Evolutionary conservation across 2,113 vertebrate species (phyloP).

Genomic region (Pyrgilauda ruficollis): DNA sequence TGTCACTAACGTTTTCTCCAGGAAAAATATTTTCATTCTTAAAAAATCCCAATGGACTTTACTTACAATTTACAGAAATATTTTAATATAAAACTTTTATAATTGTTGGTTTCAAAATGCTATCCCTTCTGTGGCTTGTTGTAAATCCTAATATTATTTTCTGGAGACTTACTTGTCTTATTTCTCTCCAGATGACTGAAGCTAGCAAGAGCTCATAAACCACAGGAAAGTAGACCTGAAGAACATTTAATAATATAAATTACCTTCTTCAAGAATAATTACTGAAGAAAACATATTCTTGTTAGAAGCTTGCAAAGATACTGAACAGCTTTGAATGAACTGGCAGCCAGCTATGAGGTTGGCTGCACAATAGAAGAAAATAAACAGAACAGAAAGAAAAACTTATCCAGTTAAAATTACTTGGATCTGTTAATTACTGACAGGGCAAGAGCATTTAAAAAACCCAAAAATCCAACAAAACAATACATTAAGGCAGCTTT

Average conservation of each 20-base stretch:
- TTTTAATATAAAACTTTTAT: neutral
- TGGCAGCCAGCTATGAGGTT: neutral
- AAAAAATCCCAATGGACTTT: neutral
- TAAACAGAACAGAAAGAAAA: neutral
- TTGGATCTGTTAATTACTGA: neutral
- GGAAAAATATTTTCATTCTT: neutral
- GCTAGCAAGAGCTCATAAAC: neutral
- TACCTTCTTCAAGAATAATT: neutral
- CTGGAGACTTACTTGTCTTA: neutral
- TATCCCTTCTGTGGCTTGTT: neutral
- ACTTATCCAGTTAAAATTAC: neutral
- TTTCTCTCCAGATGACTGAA: neutral
- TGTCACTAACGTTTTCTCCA: neutral
- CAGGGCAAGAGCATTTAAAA: neutral
- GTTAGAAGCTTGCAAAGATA: neutral
- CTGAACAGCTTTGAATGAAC: neutral
- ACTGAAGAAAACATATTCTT: neutral
- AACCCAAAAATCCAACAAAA: neutral
- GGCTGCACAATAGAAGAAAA: neutral
- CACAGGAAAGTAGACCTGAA: neutral
- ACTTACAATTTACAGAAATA: neutral
- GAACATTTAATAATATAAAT: neutral
- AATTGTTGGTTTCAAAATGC: neutral
- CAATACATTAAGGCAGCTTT: neutral
- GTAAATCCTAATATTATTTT: neutral